These are phyloP conservation scores for Parazoanthus swiftii DNA, from an alignment of 92 coral and sea anemone genomes.

Conservation along the genomic window DNA sequence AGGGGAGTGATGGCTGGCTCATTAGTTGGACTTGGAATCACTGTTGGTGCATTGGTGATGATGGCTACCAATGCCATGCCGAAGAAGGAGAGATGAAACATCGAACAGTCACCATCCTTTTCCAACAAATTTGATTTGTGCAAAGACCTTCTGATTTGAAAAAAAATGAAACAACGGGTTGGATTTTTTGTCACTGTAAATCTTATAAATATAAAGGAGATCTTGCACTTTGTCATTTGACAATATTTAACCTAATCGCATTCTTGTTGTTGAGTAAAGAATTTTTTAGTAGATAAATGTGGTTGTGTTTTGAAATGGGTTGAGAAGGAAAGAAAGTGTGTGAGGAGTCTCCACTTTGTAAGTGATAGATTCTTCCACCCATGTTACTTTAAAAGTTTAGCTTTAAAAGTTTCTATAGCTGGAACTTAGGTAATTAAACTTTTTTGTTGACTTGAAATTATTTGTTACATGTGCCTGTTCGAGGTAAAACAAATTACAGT, in stretches of 20 bases:
- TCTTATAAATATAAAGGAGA: not conserved
- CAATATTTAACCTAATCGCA: not conserved
- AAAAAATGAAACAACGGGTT: not conserved
- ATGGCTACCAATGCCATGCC: conserved; percentile 40
- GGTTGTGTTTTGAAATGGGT: too few relatives aligned
- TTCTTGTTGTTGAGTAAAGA: not conserved
- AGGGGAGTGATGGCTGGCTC: conserved; percentile 48
- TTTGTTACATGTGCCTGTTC: too few relatives aligned
- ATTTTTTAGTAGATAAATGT: too few relatives aligned
- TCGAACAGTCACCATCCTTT: not conserved
- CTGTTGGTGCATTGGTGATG: conserved; percentile 36
- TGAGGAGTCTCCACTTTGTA: too few relatives aligned
- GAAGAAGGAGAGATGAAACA: conserved; percentile 41
- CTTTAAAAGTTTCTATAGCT: too few relatives aligned
- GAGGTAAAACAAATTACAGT: too few relatives aligned
- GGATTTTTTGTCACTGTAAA: conserved; percentile 2
- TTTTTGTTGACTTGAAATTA: too few relatives aligned
- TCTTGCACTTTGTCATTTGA: not conserved
- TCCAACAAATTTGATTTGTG: not conserved
- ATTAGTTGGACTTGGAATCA: conserved; percentile 37
- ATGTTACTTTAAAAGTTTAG: too few relatives aligned
- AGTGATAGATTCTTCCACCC: too few relatives aligned
- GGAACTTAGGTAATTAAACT: too few relatives aligned
- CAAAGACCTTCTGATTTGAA: not conserved
- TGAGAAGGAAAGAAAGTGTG: too few relatives aligned